Conservation (phyloP, 2,113 vertebrate genomes). For the Oryzias javanicus region DNA sequence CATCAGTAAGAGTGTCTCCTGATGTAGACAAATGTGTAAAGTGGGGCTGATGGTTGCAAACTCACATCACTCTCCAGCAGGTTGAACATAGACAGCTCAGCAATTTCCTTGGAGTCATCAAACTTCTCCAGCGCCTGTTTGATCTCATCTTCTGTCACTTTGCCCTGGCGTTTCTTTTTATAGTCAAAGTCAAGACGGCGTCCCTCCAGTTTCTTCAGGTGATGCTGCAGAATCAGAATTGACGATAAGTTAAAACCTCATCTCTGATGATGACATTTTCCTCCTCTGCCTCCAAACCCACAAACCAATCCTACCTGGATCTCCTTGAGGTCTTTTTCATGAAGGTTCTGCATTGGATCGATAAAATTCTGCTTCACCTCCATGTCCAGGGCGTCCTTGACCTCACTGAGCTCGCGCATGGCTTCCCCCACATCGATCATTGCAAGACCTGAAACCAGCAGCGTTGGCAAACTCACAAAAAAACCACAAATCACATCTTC, state of each 20-base stretch:
- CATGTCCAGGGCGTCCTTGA: conserved; percentile 97
- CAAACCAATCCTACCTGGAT: conserved; percentile 82
- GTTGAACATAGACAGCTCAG: conserved; percentile 99
- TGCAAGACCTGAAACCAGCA: conserved; percentile 78
- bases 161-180: conserved; percentile 98
- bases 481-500: no score
- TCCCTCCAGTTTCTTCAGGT: conserved; percentile 96
- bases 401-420: conserved; percentile 93
- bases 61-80: conserved; percentile 97
- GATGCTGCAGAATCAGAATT: conserved; percentile 80
- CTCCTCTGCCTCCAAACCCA: no score
- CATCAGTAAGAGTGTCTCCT: background rate
- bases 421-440: conserved; percentile 91
- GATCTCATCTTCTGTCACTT: conserved; percentile 92
- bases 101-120: conserved; percentile 96
- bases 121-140: conserved; percentile 97
- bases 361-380: conserved; percentile 99
- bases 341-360: conserved; percentile 94
- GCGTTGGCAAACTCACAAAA: no score
- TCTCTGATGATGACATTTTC: background rate
- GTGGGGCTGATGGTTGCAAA: background rate
- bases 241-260: background rate
- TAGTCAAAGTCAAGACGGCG: conserved; percentile 98
- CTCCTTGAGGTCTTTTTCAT: conserved; percentile 97
- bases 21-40: background rate